Evolutionary conservation across 2,113 vertebrate species (phyloP).

Genomic region (Hemicordylus capensis): DNA sequence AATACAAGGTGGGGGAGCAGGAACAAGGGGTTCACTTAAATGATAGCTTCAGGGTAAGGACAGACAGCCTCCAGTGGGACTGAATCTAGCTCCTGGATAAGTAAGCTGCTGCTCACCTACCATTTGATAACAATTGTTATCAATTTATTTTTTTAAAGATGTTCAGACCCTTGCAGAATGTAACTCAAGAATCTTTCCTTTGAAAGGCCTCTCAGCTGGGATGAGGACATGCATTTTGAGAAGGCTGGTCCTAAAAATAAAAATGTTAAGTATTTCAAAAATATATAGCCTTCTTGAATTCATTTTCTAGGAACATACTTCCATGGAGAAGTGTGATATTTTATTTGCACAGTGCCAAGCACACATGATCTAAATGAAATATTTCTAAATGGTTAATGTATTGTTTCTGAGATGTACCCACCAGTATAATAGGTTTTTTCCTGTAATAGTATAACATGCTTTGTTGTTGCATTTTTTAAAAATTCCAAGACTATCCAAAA

Average conservation of each 20-base stretch:
- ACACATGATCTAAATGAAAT: rapidly evolving
- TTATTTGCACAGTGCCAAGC: rapidly evolving
- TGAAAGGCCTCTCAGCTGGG: not conserved
- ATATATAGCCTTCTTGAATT: not conserved
- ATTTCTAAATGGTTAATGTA: rapidly evolving
- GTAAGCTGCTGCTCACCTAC: not conserved
- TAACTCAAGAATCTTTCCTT: not conserved
- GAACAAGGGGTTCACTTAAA: too few relatives aligned
- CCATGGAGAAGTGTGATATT: not conserved
- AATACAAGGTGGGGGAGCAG: too few relatives aligned
- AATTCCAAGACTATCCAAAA: not conserved
- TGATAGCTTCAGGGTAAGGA: too few relatives aligned
- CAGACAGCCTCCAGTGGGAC: not conserved
- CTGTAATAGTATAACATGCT: rapidly evolving
- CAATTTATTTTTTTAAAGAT: not conserved
- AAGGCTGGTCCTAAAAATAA: not conserved
- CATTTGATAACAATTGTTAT: not conserved
- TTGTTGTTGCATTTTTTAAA: not conserved
- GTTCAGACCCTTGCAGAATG: not conserved
- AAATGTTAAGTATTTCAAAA: not conserved
- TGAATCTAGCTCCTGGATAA: not conserved
- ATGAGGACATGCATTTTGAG: not conserved
- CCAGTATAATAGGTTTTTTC: not conserved
- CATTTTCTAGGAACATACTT: not conserved
- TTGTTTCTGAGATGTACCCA: not conserved